A percentile compares a stretch with the other conserved stretches of the same genome.
Conservation (phyloP, 2,888 invertebrate genomes). For the Eubasilissa splendida region DNA sequence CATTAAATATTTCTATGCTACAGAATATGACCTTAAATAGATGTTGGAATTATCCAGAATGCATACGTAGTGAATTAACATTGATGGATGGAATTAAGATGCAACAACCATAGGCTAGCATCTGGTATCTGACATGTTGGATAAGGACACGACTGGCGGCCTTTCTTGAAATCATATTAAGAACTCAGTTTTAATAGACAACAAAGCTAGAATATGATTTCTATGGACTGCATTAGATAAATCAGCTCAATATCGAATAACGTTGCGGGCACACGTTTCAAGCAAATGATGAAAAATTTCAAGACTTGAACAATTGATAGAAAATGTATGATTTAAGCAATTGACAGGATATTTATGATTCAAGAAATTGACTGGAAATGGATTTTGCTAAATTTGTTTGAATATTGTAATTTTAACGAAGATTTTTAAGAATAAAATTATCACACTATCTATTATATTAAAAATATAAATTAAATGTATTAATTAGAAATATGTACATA, state of each 20-base stretch:
- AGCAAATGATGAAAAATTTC: too few relatives aligned
- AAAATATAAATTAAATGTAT: too few relatives aligned
- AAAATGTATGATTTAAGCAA: too few relatives aligned
- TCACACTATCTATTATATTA: too few relatives aligned
- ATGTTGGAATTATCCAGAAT: not conserved
- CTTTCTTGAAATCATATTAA: slow-evolving; percentile 11
- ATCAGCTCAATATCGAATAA: not conserved
- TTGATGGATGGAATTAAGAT: slow-evolving; percentile 37
- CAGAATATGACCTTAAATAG: not conserved
- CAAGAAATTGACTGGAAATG: too few relatives aligned
- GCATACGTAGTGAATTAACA: not conserved
- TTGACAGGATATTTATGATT: too few relatives aligned
- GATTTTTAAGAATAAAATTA: too few relatives aligned
- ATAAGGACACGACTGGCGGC: not conserved
- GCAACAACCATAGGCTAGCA: slow-evolving; percentile 9
- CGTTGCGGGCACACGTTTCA: not conserved
- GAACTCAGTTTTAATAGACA: not conserved
- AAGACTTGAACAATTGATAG: too few relatives aligned
- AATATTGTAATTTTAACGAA: too few relatives aligned
- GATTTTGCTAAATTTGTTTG: too few relatives aligned
- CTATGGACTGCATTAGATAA: not conserved
- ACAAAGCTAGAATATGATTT: not conserved
- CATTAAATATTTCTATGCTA: slow-evolving; percentile 1
- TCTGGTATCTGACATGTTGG: slow-evolving; percentile 2
- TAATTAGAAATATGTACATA: too few relatives aligned